These are phyloP conservation scores for Hyposmocoma kahamanoa DNA, from an alignment of 1,140 invertebrate species.

Conservation along the genomic window DNA sequence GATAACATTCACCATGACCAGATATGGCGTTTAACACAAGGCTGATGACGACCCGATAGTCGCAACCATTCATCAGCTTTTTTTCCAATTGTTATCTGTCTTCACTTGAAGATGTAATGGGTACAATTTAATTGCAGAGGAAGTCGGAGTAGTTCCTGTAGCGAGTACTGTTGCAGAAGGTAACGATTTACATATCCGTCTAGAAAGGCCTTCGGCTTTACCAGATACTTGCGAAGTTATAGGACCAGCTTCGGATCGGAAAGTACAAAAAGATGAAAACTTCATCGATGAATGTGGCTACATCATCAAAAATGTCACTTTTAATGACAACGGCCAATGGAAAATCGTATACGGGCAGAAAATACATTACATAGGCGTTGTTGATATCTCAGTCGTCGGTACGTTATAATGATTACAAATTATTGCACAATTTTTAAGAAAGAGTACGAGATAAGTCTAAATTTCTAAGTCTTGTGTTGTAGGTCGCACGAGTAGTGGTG, in stretches of 20 bases:
- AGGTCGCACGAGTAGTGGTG: too few relatives aligned
- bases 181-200: constrained; percentile 36
- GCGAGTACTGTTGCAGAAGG: constrained; percentile 18
- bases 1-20: too few relatives aligned
- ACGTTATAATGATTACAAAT: too few relatives aligned
- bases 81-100: too few relatives aligned
- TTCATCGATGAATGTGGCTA: constrained; percentile 30
- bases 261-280: constrained; percentile 15
- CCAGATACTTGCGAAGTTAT: constrained; percentile 35
- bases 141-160: background rate
- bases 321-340: constrained; percentile 33
- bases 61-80: too few relatives aligned
- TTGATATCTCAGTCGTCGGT: constrained; percentile 34
- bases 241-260: constrained; percentile 18
- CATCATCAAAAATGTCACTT: constrained; percentile 23
- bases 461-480: too few relatives aligned
- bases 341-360: constrained; percentile 40
- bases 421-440: too few relatives aligned
- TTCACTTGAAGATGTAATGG: too few relatives aligned
- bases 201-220: constrained; percentile 27
- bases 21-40: too few relatives aligned
- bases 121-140: background rate
- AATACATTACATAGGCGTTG: constrained; percentile 28
- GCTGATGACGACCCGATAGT: too few relatives aligned
- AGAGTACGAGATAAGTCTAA: too few relatives aligned